A percentile compares a stretch with the other conserved stretches of the same genome.
These are phyloP conservation scores for Spisula solida DNA, from an alignment of 2,888 invertebrate genomes.

Conservation along the genomic window DNA sequence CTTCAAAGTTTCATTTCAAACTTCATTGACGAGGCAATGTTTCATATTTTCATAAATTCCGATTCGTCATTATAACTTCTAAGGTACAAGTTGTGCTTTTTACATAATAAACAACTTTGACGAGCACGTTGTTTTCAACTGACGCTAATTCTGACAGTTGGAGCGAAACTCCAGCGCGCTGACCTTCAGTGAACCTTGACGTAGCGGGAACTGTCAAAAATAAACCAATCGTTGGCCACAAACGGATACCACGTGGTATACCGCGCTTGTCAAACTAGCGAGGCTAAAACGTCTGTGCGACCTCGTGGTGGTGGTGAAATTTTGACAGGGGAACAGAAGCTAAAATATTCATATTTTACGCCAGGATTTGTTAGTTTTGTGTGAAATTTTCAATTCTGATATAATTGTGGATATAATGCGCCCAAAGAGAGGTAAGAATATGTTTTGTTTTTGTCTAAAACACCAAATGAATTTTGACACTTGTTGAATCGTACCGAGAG, in stretches of 20 bases:
- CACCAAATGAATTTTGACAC: constrained; percentile 51
- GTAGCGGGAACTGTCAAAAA: constrained; percentile 55
- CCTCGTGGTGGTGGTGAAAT: constrained; percentile 71
- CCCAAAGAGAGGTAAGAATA: constrained; percentile 76
- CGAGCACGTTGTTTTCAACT: constrained; percentile 20
- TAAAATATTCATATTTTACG: neutral
- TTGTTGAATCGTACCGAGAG: constrained; percentile 64
- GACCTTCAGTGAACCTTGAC: constrained; percentile 55
- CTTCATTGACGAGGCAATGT: neutral
- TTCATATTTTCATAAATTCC: neutral
- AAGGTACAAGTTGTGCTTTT: too few species aligned
- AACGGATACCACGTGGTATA: constrained; percentile 76
- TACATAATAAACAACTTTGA: neutral
- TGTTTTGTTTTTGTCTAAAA: constrained; percentile 39
- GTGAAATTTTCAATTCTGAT: neutral
- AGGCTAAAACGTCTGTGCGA: constrained; percentile 65
- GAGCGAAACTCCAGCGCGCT: constrained; percentile 59
- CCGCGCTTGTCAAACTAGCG: constrained; percentile 80
- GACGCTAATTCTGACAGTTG: constrained; percentile 62
- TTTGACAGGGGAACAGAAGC: neutral
- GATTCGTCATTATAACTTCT: too few species aligned
- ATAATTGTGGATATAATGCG: constrained; percentile 61
- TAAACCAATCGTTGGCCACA: constrained; percentile 63
- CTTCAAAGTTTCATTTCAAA: too few species aligned
- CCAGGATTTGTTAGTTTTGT: neutral